Base-by-base conservation (phyloP, 2,113 vertebrate species). In the Anarhynchus alexandrinus region DNA sequence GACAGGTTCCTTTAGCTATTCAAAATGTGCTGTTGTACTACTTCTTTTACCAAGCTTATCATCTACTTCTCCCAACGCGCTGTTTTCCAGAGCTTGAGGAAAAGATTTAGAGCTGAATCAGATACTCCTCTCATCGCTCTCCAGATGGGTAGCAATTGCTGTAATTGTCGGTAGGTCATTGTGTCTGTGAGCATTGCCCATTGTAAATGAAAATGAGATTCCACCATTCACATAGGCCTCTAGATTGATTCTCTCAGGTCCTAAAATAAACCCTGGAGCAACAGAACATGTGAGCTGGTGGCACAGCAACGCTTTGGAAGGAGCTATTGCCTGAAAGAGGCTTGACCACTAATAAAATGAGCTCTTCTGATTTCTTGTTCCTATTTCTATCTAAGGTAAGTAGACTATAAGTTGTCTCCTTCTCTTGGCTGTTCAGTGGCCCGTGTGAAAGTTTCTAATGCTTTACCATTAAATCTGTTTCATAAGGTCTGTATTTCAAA, bases 121-220 rank as follows among this genome's bases (percentile, higher is more conserved):
- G 77, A 10, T 5, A 11, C 20, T 45, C 43, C 65, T 64, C n/a
- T 76, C 27, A 4, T 36, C 52, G 79, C 27, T 78, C 71, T 6
- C 8, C 83, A 85, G 95, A 90, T 94, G 90, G 86, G 67, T 19
- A 58, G 88, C 91, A 59, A 54, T 81, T 82, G 86, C 88, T 65
- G 61, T 59, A 72, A 54, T 26, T 80, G 64, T 34, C 11, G 36
- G 82, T 43, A 29, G 88, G 80, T 72, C 65, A 10, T 23, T 40
- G 82, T 93, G 77, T 62, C 81, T 91, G 81, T 83, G 87, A 88
- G 51, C n/a, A 7, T 62, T 54, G 76, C 34, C 93, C 78, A 16
- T 91, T 94, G 93, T 92, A 49, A 81, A 52, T 32, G 86, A 82
- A 96, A 82, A 51, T 16, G 38, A 96, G 93, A 82, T 38, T 79